Conservation (phyloP, 2,888 invertebrate genomes). For the Xestia ashworthii region DNA sequence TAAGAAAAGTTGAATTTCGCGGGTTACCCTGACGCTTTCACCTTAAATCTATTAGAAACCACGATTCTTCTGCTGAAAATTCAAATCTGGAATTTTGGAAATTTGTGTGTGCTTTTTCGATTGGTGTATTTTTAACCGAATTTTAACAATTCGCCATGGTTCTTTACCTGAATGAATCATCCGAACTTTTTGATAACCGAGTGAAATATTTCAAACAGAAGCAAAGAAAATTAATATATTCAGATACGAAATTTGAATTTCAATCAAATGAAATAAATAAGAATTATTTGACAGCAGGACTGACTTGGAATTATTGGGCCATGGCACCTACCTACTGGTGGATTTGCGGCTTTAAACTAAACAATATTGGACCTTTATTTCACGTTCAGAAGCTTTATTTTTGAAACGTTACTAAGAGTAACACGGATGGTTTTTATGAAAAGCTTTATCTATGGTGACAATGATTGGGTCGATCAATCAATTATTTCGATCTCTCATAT, state of each 20-base stretch:
- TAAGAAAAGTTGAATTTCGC: too few relatives aligned
- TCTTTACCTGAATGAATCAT: slow-evolving; percentile 5
- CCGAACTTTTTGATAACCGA: slow-evolving; percentile 13
- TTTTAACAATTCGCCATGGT: slow-evolving; percentile 7
- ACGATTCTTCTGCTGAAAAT: neutral
- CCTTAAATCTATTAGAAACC: slow-evolving; percentile 1
- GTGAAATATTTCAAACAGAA: slow-evolving; percentile 31
- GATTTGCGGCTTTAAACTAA: neutral
- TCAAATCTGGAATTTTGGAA: too few relatives aligned
- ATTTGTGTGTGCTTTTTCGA: slow-evolving; percentile 3
- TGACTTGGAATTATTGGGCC: slow-evolving; percentile 3
- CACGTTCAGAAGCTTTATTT: neutral
- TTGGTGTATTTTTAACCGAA: slow-evolving; percentile 22
- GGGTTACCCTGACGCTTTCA: too few relatives aligned
- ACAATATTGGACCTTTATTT: neutral
- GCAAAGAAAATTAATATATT: slow-evolving; percentile 53
- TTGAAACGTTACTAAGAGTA: neutral
- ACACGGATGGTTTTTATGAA: neutral
- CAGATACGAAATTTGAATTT: slow-evolving; percentile 58
- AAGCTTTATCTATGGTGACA: neutral
- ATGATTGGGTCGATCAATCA: neutral
- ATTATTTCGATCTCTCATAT: neutral
- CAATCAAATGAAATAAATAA: slow-evolving; percentile 50
- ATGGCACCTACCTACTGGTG: neutral
- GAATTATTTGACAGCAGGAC: slow-evolving; percentile 33